Conservation (phyloP, 2,113 vertebrate species). For the Chlamydotis undulata region DNA sequence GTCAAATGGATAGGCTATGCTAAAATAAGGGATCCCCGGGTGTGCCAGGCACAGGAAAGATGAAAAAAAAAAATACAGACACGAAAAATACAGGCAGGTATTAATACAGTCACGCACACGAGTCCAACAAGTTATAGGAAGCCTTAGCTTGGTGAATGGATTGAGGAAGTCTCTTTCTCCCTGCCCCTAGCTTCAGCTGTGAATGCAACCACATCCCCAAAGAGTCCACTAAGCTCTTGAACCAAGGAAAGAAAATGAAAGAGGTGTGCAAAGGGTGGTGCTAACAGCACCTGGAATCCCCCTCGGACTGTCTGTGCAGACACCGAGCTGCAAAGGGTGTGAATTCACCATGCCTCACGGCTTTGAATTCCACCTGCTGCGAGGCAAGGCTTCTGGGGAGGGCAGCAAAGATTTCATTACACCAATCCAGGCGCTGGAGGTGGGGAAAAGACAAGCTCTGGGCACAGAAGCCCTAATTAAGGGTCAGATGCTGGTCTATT, state of each 20-base stretch:
- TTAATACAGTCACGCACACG: constrained; percentile 54
- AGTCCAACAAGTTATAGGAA: constrained; percentile 67
- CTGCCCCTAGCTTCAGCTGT: constrained; percentile 23
- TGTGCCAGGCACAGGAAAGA: constrained; percentile 57
- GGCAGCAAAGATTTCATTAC: not conserved
- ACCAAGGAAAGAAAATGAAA: not conserved
- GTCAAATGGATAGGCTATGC: constrained; percentile 46
- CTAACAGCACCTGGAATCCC: constrained; percentile 51
- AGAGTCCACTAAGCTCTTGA: constrained; percentile 10
- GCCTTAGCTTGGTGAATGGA: constrained; percentile 46
- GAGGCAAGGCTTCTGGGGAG: not conserved
- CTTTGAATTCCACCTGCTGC: not conserved
- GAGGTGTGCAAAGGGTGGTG: constrained; percentile 30
- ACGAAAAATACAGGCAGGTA: constrained; percentile 58
- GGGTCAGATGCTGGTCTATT: not conserved
- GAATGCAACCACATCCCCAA: constrained; percentile 13
- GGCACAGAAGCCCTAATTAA: constrained; percentile 32
- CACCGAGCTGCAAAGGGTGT: not conserved
- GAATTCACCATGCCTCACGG: not conserved
- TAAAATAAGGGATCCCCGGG: constrained; percentile 36
- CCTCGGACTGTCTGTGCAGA: not conserved
- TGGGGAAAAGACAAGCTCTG: not conserved
- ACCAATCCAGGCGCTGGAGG: not conserved
- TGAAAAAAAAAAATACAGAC: not conserved
- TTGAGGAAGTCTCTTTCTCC: constrained; percentile 1